A percentile compares a stretch with the other conserved stretches of the same genome.
These are phyloP conservation scores for Temnothorax curvispinosus DNA, from an alignment of 1,140 invertebrate genomes.

Conservation along the genomic window DNA sequence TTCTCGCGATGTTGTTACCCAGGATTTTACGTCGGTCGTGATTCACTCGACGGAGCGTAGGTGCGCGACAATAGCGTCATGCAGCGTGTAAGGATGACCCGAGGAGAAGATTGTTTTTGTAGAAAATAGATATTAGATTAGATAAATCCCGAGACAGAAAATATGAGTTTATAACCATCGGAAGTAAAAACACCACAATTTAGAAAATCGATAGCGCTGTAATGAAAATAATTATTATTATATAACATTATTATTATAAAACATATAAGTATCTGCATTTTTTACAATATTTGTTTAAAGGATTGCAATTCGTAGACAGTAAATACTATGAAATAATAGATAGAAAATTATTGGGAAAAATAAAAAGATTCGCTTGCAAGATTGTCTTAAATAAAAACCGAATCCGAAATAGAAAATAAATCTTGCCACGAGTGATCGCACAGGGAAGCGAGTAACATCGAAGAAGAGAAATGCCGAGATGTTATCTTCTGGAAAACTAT, in stretches of 20 bases:
- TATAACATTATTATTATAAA: neutral
- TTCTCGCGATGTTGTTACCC: conserved; percentile 41
- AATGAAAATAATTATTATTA: neutral
- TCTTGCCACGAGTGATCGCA: conserved; percentile 59
- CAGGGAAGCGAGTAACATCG: neutral
- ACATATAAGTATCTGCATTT: neutral
- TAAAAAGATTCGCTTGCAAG: neutral
- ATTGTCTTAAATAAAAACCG: conserved; percentile 55
- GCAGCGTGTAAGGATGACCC: neutral
- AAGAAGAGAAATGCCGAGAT: conserved; percentile 9
- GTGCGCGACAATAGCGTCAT: conserved; percentile 33
- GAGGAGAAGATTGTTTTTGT: neutral
- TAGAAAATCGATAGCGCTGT: neutral
- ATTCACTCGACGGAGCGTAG: conserved; percentile 58
- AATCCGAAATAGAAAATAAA: conserved; percentile 77
- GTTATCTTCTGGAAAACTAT: conserved; percentile 66
- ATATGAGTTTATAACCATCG: neutral
- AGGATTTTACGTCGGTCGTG: conserved; percentile 61
- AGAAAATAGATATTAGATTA: neutral
- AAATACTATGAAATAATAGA: conserved; percentile 14
- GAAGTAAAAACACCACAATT: neutral
- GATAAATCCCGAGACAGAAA: neutral
- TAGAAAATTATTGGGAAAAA: neutral
- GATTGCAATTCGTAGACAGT: neutral
- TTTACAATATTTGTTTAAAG: neutral